These are phyloP conservation scores for Pycnomerus fuliginosus DNA, from an alignment of 2,888 invertebrate species.

Conservation along the genomic window DNA sequence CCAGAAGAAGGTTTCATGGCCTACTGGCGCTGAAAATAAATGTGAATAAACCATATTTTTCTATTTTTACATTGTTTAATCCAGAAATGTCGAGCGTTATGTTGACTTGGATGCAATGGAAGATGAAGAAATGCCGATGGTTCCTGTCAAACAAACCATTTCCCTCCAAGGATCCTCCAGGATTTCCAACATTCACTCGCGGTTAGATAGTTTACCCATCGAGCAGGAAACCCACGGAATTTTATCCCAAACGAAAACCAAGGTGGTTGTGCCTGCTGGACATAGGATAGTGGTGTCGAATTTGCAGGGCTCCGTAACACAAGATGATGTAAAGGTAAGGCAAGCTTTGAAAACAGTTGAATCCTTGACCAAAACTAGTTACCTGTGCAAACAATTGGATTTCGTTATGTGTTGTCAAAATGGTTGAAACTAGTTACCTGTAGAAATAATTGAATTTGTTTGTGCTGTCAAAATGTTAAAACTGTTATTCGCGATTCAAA, in stretches of 20 bases:
- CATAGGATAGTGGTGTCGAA: constrained; percentile 90
- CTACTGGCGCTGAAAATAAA: too few species aligned
- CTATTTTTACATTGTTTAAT: too few species aligned
- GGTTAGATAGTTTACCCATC: constrained; percentile 52
- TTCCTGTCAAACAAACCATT: constrained; percentile 33
- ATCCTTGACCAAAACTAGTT: too few species aligned
- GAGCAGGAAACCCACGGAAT: constrained; percentile 46
- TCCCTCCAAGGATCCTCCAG: constrained; percentile 40
- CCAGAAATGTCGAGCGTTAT: too few species aligned
- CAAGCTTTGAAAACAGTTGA: too few species aligned
- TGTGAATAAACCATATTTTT: too few species aligned
- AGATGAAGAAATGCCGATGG: constrained; percentile 45
- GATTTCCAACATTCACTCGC: constrained; percentile 49
- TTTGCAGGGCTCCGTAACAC: constrained; percentile 81
- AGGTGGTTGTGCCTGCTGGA: constrained; percentile 59
- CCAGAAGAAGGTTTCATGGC: too few species aligned
- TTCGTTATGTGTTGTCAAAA: too few species aligned
- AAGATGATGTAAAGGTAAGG: constrained; percentile 88
- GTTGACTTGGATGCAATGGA: constrained; percentile 46
- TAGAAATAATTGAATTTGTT: neutral
- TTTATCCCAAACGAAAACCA: constrained; percentile 49
- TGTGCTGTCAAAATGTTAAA: constrained; percentile 5
- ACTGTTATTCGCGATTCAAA: too few species aligned
- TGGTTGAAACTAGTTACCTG: too few species aligned
- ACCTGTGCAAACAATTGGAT: too few species aligned